Evolutionary conservation across 2,888 invertebrate genomes (phyloP), one percentile per base, ranked within the genome.

Genomic region (Pheosia gnoma): DNA sequence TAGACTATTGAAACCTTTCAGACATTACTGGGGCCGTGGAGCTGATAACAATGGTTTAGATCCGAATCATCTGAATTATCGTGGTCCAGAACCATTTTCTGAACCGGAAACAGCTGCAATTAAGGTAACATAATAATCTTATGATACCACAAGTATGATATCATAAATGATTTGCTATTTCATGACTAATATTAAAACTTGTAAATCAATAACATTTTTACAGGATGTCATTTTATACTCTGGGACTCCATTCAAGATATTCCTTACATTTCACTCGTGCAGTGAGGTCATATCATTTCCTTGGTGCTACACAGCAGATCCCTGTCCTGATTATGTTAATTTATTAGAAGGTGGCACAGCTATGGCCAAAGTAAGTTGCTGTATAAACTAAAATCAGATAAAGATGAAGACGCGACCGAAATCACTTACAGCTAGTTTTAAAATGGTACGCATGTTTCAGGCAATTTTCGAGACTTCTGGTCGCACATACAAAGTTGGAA

Each of bases 401-500:
- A 9, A 9, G 9, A 43, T 43, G 1, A 43, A 3, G 10, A 43
- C 43, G 9, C 9, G 8, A 8, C 0, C 4, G n/a, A 11, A 9
- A 1, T 4, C 8, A 11, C 5, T 47, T n/a, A 41, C 41, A 41
- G 8, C 41, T n/a, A 47, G 43, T 47, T 47, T 47, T n/a, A 36
- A n/a, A 51, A n/a, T n/a, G 1, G 1, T 7, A 54, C n/a, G 11
- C 25, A 8, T 57, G 0, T 84, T 84, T 57, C 75, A 93, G 93
- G 92, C 91, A 13, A 92, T 93, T 39, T 89, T 85, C 59, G 85
- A 92, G 59, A 86, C 88, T 3, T 87, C 75, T 39, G 90, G 92
- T 8, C 83, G 86, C 9, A 88, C 90, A 87, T 93, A 92, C 63
- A 92, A 91, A 84, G 92, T 93, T 4, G 93, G 93, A 0, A 90